Base-by-base conservation (phyloP, 2,113 vertebrate species). In the Pygoscelis antarcticus region DNA sequence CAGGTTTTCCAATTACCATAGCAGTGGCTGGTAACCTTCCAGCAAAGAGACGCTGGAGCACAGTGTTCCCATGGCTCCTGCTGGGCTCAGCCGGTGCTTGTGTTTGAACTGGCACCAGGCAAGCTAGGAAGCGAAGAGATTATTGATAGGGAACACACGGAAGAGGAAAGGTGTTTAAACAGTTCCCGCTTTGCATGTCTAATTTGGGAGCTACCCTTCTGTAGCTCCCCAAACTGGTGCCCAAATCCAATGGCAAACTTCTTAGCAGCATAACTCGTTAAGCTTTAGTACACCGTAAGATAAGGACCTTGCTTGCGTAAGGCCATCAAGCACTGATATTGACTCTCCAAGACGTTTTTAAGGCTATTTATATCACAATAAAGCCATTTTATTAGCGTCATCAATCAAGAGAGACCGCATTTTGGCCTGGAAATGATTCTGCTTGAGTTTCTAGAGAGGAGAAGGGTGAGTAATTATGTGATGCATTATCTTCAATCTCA, bases 341-440 rank as follows among this genome's bases (percentile, higher is more conserved):
- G 98, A 98, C 98, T 98, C 96, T 93, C 69, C 69, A 70, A 94
- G 96, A 98, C 88, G 5, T 97, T 98, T 98, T 98, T 92, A 98
- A 97, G 95, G 93, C 97, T 98, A 98, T 98, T 98, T 98, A 98
- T 98, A 98, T 98, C 97, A 98, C 96, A 98, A 97, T 98, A 98
- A 98, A 97, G 90, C 80, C 61, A 17, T 92, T 98, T 98, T 98
- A 98, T 98, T 98, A 98, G 94, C 1, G 0, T 97, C 96, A 98
- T 98, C 97, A 96, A 98, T 98, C 98, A 98, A 88, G 70, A 90
- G 68, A 97, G 90, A 86, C 78, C 49, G 22, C 87, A 96, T 98
- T 98, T 97, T 91, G 97, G 90, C 96, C 96, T 98, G 96, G 88
- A 98, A 98, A 97, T 95, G 77, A 96, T 93, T 97, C 96, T 96